These are phyloP conservation scores for Dysdera silvatica DNA, from an alignment of 1,140 invertebrate genomes.

Conservation along the genomic window DNA sequence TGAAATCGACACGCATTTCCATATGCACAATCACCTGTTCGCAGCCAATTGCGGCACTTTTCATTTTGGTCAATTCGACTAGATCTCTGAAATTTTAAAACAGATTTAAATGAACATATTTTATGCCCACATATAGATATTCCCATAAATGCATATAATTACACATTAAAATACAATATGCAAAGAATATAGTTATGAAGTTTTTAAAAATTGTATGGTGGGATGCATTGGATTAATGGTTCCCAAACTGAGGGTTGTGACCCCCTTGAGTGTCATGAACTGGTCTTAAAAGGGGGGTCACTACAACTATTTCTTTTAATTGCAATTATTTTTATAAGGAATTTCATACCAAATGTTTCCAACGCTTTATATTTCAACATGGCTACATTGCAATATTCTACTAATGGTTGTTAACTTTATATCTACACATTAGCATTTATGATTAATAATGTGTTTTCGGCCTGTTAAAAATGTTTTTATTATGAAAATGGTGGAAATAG, in stretches of 20 bases:
- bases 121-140: background rate
- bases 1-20: conserved; percentile 26
- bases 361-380: too few relatives aligned
- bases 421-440: too few relatives aligned
- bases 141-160: background rate
- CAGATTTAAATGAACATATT: background rate
- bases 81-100: conserved; percentile 14
- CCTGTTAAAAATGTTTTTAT: too few relatives aligned
- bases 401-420: too few relatives aligned
- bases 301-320: too few relatives aligned
- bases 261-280: conserved; percentile 23
- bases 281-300: too few relatives aligned
- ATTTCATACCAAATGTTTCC: too few relatives aligned
- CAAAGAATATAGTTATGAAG: background rate
- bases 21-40: conserved; percentile 27
- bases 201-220: conserved; percentile 7
- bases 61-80: conserved; percentile 13
- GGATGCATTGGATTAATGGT: conserved; percentile 12
- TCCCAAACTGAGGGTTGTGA: conserved; percentile 26
- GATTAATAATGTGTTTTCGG: too few relatives aligned
- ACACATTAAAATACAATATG: background rate
- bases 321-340: too few relatives aligned
- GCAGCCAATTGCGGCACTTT: conserved; percentile 29
- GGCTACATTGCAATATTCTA: too few relatives aligned
- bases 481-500: too few relatives aligned